Evolutionary conservation across 1,140 invertebrate species (phyloP), one percentile per base, ranked within the genome.

Genomic region (Meloidogyne exigua): DNA sequence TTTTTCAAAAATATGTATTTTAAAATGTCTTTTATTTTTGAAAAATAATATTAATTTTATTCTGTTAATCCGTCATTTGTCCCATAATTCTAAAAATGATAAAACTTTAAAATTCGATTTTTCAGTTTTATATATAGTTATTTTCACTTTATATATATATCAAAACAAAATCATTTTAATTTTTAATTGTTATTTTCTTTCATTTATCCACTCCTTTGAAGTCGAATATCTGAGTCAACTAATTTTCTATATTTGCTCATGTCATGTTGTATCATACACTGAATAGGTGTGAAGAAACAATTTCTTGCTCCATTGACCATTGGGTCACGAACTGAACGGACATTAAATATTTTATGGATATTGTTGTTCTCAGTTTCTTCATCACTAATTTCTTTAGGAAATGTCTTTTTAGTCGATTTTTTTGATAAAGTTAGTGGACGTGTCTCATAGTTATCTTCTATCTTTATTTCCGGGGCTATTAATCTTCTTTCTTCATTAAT

Each of bases 241-340:
- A 72, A 32, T 39, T 72, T 72, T 10, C 36, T 72, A 21, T 72
- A 72, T 66, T 42, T 72, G 64, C 39, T 39, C 39, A 44, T 39
- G 18, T 57, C 68, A n/a, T 42, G 68, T 10, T 42, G 68, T n/a
- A 70, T 25, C 68, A 70, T 70, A 28, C 68, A 70, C 23, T 62
- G 44, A 25, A 70, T 62, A 57, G 68, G 68, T 44, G 32, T 70
- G n/a, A 70, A 70, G 28, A 57, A 70, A 21, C 68, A 70, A 62
- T 70, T 70, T 10, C 68, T 44, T 42, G 36, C 68, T 13, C 68
- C 68, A 39, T 26, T 70, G 1, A 23, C 28, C 39, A 57, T 57
- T 57, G 49, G 49, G 21, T 57, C 49, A n/a, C 49, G 49, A 57
- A 57, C n/a, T 57, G 49, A 5, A 57, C 49, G 49, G 10, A 57